Base-by-base conservation (phyloP, 2,113 vertebrate species). In the Cettia cetti region DNA sequence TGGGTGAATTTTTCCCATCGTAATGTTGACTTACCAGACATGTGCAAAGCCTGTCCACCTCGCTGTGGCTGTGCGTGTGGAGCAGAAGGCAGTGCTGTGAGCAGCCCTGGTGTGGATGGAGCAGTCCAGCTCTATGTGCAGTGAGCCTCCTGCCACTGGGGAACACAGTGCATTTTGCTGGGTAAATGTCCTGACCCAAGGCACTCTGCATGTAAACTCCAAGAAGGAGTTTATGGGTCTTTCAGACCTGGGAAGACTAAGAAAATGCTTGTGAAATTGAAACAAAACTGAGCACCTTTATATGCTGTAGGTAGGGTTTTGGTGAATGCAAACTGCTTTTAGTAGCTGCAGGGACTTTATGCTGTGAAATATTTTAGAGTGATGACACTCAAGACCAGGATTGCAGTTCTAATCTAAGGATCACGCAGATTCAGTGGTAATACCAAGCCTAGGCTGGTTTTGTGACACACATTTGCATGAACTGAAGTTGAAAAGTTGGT, bases 1-100 rank as follows among this genome's bases (percentile, higher is more conserved):
- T 86, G 91, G 47, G 45, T 64, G 61, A 42, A 33, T 82, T 92
- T 97, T 96, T 92, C 81, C 93, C 53, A 40, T 95, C 26, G 12
- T 85, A 76, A 89, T 39, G 31, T 86, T 91, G 84, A 31, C 74
- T 84, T 82, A 42, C 2, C 22, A 72, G 93, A n/a, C n/a, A 44
- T 0, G 5, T 82, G 86, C 74, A 65, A 35, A 92, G 33, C 33
- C 61, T 53, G 65, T 64, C 74, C 61, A 18, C 61, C 57, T 79
- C 3, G 0, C 37, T 17, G 45, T 53, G 74, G 6, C 69, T n/a
- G 60, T 50, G 78, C 9, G 39, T 42, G 52, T 56, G 57, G 7
- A 17, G 37, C 45, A 69, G 63, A 30, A 82, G 31, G 49, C 49
- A 81, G 31, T 0, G 0, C 57, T 5, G 1, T 49, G 28, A 65